Evolutionary conservation across 2,888 invertebrate genomes (phyloP), one percentile per base, ranked within the genome.

Genomic region (Pediacus dermestoides): DNA sequence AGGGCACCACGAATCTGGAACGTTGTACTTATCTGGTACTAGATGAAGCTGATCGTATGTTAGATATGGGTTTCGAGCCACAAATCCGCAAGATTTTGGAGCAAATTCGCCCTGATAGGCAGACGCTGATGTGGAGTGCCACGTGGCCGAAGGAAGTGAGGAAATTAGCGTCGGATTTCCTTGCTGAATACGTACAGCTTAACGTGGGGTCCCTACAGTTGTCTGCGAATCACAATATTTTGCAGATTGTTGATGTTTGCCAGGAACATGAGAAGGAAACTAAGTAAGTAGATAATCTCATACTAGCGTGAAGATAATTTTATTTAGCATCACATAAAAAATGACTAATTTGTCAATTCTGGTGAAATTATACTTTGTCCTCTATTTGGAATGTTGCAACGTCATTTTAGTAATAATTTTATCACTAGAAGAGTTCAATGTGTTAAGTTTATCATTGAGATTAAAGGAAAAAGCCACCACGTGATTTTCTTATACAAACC

Each of bases 101-200:
- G 61, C 93, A 94, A 70, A 91, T 94, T 55, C 76, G 93, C 51
- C 93, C 93, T 9, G 93, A 95, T 64, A 76, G 96, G 58, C 96
- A 97, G 70, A 93, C 92, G 8, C 75, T 96, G 26, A 97, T 97
- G 96, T 97, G 94, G 91, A 93, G 93, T 48, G 96, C 96, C 0
- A 97, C 96, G n/a, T 97, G 96, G 96, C 96, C 96, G 0, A 93
- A 91, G 62, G 96, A 96, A 74, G 95, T 96, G 2, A 78, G 85
- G 48, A 83, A 85, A 55, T 72, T 97, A 46, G 96, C 96, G 11
- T 85, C 89, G 59, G 95, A 96, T 63, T 97, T 94, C 67, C 75
- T 96, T 11, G 81, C 80, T 35, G 86, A 91, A 60, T 93, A 93
- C 61, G 78, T 88, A 36, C 94, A 94, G 71, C 80, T 94, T 35